Conservation (phyloP, 2,888 invertebrate species). For the Synergus gifuensis region DNA sequence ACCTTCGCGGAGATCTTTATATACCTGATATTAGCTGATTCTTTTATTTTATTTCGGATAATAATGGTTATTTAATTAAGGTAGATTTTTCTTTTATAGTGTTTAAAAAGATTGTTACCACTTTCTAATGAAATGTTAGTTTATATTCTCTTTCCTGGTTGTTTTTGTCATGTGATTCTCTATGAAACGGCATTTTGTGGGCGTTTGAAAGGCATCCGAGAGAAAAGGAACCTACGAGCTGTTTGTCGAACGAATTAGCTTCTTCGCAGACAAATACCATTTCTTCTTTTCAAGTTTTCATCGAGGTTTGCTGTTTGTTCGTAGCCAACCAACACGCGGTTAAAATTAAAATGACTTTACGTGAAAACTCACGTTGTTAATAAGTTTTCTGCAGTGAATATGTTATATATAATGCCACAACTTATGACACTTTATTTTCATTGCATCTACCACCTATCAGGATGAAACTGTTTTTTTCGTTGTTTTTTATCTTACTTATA, state of each 20-base stretch:
- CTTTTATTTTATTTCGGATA: no score
- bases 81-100: not conserved
- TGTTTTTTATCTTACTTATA: not conserved
- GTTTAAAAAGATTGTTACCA: not conserved
- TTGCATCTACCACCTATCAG: not conserved
- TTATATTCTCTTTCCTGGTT: not conserved
- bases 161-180: not conserved
- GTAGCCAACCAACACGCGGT: not conserved
- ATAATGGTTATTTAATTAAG: not conserved
- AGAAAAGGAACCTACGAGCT: not conserved
- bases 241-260: slow-evolving; percentile 6
- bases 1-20: not conserved
- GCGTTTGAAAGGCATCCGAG: not conserved
- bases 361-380: not conserved
- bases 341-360: not conserved
- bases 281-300: not conserved
- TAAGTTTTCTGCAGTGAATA: not conserved
- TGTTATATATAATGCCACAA: not conserved
- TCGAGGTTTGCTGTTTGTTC: not conserved
- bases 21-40: not conserved
- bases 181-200: not conserved
- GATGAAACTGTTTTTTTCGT: no score
- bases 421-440: not conserved
- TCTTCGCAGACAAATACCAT: not conserved
- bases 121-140: slow-evolving; percentile 1